These are phyloP conservation scores for Tetragonula carbonaria DNA, from an alignment of 2,888 invertebrate species.

Conservation along the genomic window DNA sequence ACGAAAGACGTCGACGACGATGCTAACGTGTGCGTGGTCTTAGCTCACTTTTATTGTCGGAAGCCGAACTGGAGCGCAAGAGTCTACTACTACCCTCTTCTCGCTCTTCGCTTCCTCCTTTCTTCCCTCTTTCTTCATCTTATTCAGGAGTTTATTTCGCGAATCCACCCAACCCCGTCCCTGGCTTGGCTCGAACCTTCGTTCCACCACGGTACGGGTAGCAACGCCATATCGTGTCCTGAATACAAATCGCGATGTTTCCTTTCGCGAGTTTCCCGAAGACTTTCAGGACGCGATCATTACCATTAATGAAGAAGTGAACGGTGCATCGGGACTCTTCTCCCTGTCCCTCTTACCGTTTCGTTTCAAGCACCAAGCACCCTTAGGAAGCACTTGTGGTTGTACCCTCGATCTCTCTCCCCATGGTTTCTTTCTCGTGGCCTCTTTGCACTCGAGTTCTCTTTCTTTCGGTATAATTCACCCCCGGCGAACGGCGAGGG, in stretches of 20 bases:
- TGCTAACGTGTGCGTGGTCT: slow-evolving; percentile 60
- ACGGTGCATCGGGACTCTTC: slow-evolving; percentile 39
- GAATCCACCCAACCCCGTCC: slow-evolving; percentile 67
- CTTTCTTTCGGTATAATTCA: slow-evolving; percentile 56
- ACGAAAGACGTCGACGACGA: slow-evolving; percentile 13
- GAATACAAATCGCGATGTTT: slow-evolving; percentile 80
- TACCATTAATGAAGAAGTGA: slow-evolving; percentile 79
- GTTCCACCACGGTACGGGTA: slow-evolving; percentile 47
- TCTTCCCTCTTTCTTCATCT: slow-evolving; percentile 22
- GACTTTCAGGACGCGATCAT: slow-evolving; percentile 75
- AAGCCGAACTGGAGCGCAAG: slow-evolving; percentile 70
- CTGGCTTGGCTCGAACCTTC: slow-evolving; percentile 55
- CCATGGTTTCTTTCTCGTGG: background rate
- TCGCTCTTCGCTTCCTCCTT: slow-evolving; percentile 36
- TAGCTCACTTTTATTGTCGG: slow-evolving; percentile 74
- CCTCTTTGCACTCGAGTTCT: background rate
- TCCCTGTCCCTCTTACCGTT: slow-evolving; percentile 21
- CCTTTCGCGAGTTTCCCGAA: slow-evolving; percentile 70
- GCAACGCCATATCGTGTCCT: slow-evolving; percentile 71
- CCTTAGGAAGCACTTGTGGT: background rate
- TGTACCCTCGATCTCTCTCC: background rate
- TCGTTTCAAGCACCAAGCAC: slow-evolving; percentile 15
- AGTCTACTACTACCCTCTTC: slow-evolving; percentile 43
- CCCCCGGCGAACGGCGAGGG: background rate
- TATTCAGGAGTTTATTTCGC: slow-evolving; percentile 74